Conservation (phyloP, 2,113 vertebrate species). For the Stercorarius parasiticus region DNA sequence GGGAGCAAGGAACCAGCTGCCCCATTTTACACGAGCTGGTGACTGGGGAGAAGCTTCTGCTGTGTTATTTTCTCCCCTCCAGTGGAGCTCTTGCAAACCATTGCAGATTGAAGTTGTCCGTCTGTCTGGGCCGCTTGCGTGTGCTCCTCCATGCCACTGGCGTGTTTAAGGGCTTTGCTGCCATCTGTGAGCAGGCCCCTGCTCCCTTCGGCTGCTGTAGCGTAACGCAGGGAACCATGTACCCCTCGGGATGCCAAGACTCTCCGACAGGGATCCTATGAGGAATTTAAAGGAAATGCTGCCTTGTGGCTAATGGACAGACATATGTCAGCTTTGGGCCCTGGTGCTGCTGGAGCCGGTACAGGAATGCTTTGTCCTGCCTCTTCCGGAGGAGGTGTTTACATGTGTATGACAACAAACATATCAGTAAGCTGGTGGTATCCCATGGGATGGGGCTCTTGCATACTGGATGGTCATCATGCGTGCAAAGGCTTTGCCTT, state of each 20-base stretch:
- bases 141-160: rapidly evolving
- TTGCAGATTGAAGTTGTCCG: neutral
- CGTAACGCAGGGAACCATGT: neutral
- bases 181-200: neutral
- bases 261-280: neutral
- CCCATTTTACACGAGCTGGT: neutral
- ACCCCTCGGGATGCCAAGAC: neutral
- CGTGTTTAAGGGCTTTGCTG: rapidly evolving
- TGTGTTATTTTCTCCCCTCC: neutral
- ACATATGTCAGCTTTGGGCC: neutral
- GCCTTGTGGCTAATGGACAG: neutral
- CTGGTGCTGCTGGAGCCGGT: neutral
- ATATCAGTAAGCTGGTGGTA: rapidly evolving
- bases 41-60: neutral
- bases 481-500: neutral
- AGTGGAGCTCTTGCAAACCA: neutral
- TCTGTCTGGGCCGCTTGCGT: neutral
- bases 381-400: too few species aligned
- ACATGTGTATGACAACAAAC: rapidly evolving
- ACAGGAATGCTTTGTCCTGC: neutral
- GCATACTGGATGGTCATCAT: neutral
- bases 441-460: rapidly evolving
- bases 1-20: neutral
- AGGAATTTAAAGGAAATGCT: neutral
- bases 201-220: neutral